Base-by-base conservation (phyloP, 2,113 vertebrate genomes). In the Bubalus kerabau region DNA sequence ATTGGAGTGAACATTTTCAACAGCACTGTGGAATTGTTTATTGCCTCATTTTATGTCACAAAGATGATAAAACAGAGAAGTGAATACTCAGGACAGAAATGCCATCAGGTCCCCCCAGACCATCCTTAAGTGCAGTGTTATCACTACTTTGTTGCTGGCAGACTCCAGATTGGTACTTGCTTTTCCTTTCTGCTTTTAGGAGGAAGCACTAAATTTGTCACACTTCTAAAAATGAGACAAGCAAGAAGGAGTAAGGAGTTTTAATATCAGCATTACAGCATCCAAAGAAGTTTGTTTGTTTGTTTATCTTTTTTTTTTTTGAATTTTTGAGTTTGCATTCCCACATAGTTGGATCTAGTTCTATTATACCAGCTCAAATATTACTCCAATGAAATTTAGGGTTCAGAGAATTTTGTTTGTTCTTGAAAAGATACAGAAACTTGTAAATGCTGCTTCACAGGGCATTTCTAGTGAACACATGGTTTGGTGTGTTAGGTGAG, bases 1-100 rank as follows among this genome's bases (percentile, higher is more conserved):
- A 24, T 46, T 62, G 56, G 74, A 96, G 81, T 59, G 59, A 30
- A n/a, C 6, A 46, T 90, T 96, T 93, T 92, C 54, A 19, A 23
- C 64, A 67, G 85, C 13, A n/a, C 84, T 78, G 19, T 59, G 0
- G 24, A 80, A 59, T 95, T 80, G 11, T 81, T 84, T n/a, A 90
- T 50, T 48, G 78, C 12, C n/a, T 95, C 7, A 15, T 71, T 86
- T 96, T 96, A 16, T 67, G 46, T 67, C 46, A 85, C 74, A 81
- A 56, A 57, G 32, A 40, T 87, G 28, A 36, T 82, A 86, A 92
- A 88, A 54, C 11, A 50, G 96, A 59, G 40, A n/a, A 94, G 19
- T 57, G 78, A 50, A 19, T 50, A n/a, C 48, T 52, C 78, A 71
- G 62, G 46, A 15, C 26, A 59, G 36, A 96, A 62, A 78, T 46